Base-by-base conservation (phyloP, 1,140 invertebrate genomes). In the Magallana ariakensis region DNA sequence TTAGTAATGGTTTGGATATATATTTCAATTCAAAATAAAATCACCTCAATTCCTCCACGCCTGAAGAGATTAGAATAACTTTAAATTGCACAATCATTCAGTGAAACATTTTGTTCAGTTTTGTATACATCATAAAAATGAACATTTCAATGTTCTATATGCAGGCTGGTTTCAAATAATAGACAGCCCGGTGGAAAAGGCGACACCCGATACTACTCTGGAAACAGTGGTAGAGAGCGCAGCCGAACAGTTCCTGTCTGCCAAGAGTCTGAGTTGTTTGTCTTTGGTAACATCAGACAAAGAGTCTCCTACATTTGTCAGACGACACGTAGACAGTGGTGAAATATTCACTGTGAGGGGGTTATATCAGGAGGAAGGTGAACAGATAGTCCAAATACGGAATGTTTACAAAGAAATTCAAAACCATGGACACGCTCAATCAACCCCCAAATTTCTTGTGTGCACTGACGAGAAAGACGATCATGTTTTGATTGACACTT, bases 391-490 rank as follows among this genome's bases (percentile, higher is more conserved):
- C n/a, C 53, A 58, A 46, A 33, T 33, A 56, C 19, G n/a, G 54
- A 15, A 19, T 54, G 33, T 22, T 13, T 84, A 56, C 53, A 15
- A 58, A 22, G 82, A 84, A 84, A 84, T 82, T 33, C 33, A 33
- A 58, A 53, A 86, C 3, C 55, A 81, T 22, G 57, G 55, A 57
- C 26, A 80, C 70, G 19, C 55, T 57, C 6, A 33, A 16, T 16
- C 22, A 56, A 19, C 15, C 5, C 6, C 13, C 4, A 84, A 85
- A 56, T 87, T 82, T 83, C 22, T 89, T 4, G 53, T 89, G 9
- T 89, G 88, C n/a, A 84, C 58, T 0, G 88, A 89, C n/a, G 88
- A 89, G 86, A 86, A 89, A 19, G 88, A 89, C 22, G 85, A 89
- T 8, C 80, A 87, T 57, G 80, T 89, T 57, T 70, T 85, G n/a